phyloP scores from a whole-genome alignment of 2,888 invertebrate genomes.

The Torymus auratus region DNA sequence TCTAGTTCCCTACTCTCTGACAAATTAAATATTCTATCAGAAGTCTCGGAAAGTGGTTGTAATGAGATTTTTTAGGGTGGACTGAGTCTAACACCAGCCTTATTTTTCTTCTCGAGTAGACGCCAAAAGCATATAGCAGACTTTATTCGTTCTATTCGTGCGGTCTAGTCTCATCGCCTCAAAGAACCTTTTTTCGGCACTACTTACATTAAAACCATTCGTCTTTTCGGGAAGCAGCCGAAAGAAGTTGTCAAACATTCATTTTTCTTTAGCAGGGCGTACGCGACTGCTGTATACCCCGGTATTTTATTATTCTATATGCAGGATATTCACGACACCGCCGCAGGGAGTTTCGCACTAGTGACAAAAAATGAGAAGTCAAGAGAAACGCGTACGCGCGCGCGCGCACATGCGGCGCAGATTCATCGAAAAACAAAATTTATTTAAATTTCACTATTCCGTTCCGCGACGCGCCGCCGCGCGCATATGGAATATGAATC shows the following conservation, averaged over 20 bases:
- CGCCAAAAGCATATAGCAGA: too few species aligned
- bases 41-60: too few species aligned
- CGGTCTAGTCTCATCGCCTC: not conserved
- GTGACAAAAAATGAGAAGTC: slow-evolving; percentile 30
- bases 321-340: not conserved
- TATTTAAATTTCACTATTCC: slow-evolving; percentile 39
- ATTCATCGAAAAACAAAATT: slow-evolving; percentile 39
- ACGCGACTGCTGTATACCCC: not conserved
- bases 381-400: not conserved
- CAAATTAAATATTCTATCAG: too few species aligned
- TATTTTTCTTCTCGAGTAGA: too few species aligned
- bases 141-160: too few species aligned
- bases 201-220: not conserved
- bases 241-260: slow-evolving; percentile 17
- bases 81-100: too few species aligned
- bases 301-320: slow-evolving; percentile 24
- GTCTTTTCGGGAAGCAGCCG: not conserved
- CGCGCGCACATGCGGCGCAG: not conserved
- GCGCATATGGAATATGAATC: slow-evolving; percentile 6
- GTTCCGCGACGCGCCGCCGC: not conserved
- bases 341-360: slow-evolving; percentile 1
- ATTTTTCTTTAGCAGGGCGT: not conserved
- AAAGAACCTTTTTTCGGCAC: not conserved
- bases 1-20: too few species aligned
- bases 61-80: too few species aligned